Evolutionary conservation across 2,797 vertebrate genomes (phyloP).

Genomic region (Trachops cirrhosus): DNA sequence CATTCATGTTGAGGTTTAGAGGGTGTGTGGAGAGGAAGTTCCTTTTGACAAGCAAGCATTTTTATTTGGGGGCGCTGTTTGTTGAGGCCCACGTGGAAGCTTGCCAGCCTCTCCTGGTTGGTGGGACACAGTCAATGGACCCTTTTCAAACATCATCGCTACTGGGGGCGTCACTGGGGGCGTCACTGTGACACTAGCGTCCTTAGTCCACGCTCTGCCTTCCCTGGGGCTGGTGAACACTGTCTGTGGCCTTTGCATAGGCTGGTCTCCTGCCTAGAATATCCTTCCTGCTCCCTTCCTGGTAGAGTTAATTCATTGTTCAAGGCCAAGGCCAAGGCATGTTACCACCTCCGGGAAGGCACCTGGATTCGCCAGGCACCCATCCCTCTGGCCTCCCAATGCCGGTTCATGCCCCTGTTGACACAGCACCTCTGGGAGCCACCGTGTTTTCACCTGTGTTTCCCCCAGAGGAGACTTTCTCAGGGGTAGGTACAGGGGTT

Average conservation of each 20-base stretch:
- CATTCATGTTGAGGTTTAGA: not conserved
- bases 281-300: not conserved
- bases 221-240: not conserved
- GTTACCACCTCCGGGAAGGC: not conserved
- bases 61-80: not conserved
- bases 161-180: accelerated
- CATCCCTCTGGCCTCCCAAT: accelerated
- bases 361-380: not conserved
- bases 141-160: not conserved
- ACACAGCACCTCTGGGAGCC: not conserved
- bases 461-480: not conserved
- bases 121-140: accelerated
- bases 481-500: not conserved
- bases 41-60: not conserved
- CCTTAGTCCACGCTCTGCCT: not conserved
- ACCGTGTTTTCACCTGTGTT: not conserved
- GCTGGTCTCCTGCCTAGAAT: not conserved
- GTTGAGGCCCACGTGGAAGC: not conserved
- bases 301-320: no score
- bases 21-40: not conserved
- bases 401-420: not conserved
- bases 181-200: not conserved
- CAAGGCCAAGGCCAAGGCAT: not conserved
- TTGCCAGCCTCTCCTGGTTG: not conserved
- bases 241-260: not conserved